Conservation (phyloP, 2,888 invertebrate genomes). For the Lasioglossum marginatum region DNA sequence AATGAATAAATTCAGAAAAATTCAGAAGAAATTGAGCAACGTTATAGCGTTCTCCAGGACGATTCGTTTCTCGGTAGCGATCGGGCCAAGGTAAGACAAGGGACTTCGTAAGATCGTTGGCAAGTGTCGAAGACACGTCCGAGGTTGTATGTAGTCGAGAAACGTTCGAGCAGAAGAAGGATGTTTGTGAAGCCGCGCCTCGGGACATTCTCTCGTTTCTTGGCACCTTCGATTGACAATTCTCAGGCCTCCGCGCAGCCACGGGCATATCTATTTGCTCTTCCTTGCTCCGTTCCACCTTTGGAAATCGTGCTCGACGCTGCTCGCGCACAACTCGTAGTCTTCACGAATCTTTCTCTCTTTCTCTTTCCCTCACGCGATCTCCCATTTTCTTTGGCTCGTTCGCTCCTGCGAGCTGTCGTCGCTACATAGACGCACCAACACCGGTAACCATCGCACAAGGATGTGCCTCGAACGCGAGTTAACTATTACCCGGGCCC, state of each 20-base stretch:
- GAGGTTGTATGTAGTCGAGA: not conserved
- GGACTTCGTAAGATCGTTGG: not conserved
- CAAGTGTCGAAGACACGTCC: not conserved
- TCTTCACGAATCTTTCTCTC: not conserved
- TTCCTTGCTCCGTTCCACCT: conserved; percentile 47
- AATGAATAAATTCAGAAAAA: not conserved
- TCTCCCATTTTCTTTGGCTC: not conserved
- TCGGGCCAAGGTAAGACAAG: not conserved
- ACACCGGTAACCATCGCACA: not conserved
- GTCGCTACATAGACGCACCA: conserved; percentile 22
- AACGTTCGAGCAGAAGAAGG: conserved; percentile 75
- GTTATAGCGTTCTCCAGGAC: not conserved
- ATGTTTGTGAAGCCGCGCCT: conserved; percentile 84
- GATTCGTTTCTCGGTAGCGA: not conserved
- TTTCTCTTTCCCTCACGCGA: not conserved
- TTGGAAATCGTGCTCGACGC: conserved; percentile 8
- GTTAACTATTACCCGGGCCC: conserved; percentile 67
- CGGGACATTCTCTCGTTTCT: conserved; percentile 76
- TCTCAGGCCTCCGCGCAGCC: conserved; percentile 75
- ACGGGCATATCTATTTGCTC: conserved; percentile 65
- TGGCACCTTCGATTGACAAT: conserved; percentile 82
- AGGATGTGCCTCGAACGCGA: conserved; percentile 58
- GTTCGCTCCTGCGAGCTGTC: conserved; percentile 26
- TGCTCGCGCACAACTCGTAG: conserved; percentile 2
- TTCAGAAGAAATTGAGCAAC: not conserved